phyloP scores from a whole-genome alignment of 2,797 vertebrate species.

The Anguilla pacifica region DNA sequence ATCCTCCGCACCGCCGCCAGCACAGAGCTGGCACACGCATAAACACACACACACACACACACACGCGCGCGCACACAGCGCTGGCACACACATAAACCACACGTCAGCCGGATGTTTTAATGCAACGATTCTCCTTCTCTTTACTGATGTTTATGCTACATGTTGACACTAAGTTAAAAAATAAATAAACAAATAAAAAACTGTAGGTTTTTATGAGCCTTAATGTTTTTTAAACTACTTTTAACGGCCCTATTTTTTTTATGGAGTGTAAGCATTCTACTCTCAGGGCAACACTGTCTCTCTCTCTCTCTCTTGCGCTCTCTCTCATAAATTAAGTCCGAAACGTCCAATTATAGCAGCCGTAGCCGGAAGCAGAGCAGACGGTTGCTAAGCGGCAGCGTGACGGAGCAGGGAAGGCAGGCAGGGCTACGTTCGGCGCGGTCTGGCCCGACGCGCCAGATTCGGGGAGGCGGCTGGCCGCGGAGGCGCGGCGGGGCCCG shows the following conservation, averaged over 20 bases:
- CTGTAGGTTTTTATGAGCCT: not conserved
- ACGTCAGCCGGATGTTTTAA: not conserved
- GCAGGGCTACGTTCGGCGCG: slow-evolving; percentile 73
- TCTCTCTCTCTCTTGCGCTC: slow-evolving; percentile 35
- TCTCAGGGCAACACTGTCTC: not conserved
- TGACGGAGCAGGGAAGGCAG: slow-evolving; percentile 77
- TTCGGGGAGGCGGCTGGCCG: slow-evolving; percentile 73
- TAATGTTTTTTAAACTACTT: not conserved
- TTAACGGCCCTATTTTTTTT: not conserved
- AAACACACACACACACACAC: too few species aligned
- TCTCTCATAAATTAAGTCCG: slow-evolving; percentile 91
- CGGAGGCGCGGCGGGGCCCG: not conserved
- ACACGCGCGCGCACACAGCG: too few species aligned
- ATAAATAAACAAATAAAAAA: not conserved
- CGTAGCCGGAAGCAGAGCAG: slow-evolving; percentile 90
- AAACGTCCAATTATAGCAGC: slow-evolving; percentile 95
- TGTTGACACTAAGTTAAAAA: not conserved
- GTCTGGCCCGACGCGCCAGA: slow-evolving; percentile 74
- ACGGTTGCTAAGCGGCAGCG: slow-evolving; percentile 91
- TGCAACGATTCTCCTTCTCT: not conserved
- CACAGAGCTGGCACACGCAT: too few species aligned
- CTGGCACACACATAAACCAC: not conserved
- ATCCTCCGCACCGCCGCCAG: too few species aligned
- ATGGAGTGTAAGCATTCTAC: not conserved
- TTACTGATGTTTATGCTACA: not conserved